Conservation (phyloP, 2,797 vertebrate genomes). For the Sarcophilus harrisii region DNA sequence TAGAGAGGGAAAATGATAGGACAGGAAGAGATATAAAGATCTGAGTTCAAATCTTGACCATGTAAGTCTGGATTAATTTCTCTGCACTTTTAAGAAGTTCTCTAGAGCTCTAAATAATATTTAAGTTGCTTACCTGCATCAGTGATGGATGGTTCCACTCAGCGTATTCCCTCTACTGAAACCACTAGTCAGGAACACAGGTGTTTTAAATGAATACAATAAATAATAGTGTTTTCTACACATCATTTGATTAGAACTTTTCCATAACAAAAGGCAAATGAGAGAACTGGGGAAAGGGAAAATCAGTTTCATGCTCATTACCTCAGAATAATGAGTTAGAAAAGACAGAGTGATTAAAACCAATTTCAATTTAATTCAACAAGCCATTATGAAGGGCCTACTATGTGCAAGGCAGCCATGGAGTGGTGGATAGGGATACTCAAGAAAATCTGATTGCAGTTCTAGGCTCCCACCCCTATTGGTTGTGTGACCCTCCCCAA, state of each 20-base stretch:
- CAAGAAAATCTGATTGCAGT: not conserved
- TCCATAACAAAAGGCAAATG: not conserved
- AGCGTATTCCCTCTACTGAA: not conserved
- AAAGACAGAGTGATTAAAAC: not conserved
- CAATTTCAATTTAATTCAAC: not conserved
- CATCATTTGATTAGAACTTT: not conserved
- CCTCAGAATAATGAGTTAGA: not conserved
- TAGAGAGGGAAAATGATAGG: not conserved
- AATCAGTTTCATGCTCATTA: not conserved
- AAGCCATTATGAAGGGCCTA: not conserved
- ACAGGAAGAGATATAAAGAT: not conserved
- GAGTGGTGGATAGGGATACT: not conserved
- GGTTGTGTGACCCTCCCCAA: not conserved
- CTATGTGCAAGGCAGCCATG: not conserved
- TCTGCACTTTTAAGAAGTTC: not conserved
- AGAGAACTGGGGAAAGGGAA: not conserved
- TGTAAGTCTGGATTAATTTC: not conserved
- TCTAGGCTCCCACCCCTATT: not conserved
- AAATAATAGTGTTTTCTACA: not conserved
- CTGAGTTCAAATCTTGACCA: not conserved
- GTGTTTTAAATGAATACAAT: not conserved
- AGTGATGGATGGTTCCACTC: not conserved
- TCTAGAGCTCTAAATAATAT: not conserved
- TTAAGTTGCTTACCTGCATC: not conserved
- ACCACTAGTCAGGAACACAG: no score